phyloP scores from a whole-genome alignment of 2,888 invertebrate genomes.

The Allolobophora icterica region DNA sequence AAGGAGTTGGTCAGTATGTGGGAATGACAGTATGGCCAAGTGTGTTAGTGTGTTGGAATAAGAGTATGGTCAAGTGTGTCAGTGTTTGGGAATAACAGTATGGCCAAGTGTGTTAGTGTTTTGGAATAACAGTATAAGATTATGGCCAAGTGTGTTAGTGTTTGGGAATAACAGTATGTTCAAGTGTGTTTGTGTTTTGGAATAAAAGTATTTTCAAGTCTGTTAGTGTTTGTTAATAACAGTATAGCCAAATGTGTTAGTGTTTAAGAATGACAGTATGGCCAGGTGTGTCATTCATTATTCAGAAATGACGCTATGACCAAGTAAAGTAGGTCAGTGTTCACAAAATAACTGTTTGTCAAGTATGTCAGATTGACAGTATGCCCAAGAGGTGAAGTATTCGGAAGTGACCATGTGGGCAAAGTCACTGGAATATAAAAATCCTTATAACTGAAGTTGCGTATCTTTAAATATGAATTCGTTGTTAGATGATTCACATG shows the following conservation, averaged over 20 bases:
- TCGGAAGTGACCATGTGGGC: not conserved
- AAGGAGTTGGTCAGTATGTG: constrained; percentile 85
- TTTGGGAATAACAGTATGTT: no score
- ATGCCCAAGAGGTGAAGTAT: not conserved
- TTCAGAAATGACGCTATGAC: no score
- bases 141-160: not conserved
- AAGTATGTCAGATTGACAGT: no score
- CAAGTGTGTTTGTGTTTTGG: no score
- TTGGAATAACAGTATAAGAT: no score
- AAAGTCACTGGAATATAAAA: not conserved
- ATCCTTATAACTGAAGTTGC: not conserved
- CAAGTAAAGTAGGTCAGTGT: no score
- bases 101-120: no score
- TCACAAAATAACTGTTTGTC: no score
- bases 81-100: not conserved
- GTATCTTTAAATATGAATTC: not conserved
- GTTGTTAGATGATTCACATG: not conserved
- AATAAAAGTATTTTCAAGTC: not conserved
- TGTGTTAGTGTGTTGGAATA: not conserved
- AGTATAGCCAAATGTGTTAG: no score
- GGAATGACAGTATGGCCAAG: not conserved
- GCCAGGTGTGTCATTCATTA: not conserved
- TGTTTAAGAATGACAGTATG: no score
- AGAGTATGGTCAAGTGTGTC: not conserved
- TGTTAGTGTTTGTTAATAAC: not conserved